Conservation (phyloP, 1,140 invertebrate species). For the Pachypeltis micranthus region DNA sequence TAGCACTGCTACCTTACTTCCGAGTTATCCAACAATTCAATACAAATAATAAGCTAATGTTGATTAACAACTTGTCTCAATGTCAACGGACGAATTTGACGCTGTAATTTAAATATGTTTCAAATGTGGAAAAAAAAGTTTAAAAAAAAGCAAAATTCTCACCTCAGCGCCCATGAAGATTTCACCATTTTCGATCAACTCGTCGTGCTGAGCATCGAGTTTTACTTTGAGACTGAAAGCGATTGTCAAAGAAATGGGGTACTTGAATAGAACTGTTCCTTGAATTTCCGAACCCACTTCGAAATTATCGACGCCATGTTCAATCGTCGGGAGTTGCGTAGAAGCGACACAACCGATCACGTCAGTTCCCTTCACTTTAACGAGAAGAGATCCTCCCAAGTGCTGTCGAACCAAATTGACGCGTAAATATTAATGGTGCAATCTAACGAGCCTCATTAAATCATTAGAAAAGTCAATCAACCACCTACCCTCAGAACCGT, state of each 20-base stretch:
- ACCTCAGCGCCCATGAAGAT: not conserved
- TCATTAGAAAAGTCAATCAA: not conserved
- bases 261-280: constrained; percentile 1
- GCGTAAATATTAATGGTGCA: too few relatives aligned
- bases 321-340: not conserved
- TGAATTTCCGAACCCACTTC: not conserved
- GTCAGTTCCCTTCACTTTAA: not conserved
- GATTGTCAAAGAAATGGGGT: not conserved
- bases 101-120: too few relatives aligned
- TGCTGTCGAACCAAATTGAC: too few relatives aligned
- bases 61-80: too few relatives aligned
- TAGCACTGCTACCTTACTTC: too few relatives aligned
- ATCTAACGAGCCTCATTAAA: too few relatives aligned
- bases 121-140: too few relatives aligned
- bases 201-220: not conserved
- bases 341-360: not conserved
- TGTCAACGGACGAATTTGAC: too few relatives aligned
- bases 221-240: not conserved
- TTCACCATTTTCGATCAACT: not conserved
- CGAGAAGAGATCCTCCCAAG: not conserved
- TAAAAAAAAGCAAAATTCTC: too few relatives aligned
- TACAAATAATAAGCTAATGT: too few relatives aligned
- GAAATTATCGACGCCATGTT: not conserved
- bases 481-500: not conserved
- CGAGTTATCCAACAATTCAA: too few relatives aligned